Percentiles rank a stretch among this genome's conserved stretches.
phyloP scores from a whole-genome alignment of 2,797 vertebrate species.

The Eulemur rubriventer region DNA sequence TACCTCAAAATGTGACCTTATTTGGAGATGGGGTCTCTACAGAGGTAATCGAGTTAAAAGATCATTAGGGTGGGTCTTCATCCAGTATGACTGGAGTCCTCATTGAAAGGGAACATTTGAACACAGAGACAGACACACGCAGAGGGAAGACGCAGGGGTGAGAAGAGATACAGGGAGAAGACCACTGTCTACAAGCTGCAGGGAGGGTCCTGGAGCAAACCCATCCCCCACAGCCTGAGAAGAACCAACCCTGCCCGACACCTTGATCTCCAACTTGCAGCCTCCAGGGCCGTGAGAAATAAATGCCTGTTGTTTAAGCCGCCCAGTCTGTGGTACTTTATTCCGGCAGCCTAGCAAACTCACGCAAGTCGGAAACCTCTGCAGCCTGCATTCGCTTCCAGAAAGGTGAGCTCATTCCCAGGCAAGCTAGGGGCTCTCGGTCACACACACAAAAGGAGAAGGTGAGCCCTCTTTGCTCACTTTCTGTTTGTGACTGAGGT shows the following conservation, averaged over 20 bases:
- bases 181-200: fast-evolving
- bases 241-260: fast-evolving
- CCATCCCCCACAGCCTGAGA: neutral
- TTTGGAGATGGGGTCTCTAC: neutral
- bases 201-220: neutral
- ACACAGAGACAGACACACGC: fast-evolving
- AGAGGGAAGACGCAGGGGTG: neutral
- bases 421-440: neutral
- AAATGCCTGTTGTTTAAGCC: fast-evolving
- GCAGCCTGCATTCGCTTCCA: neutral
- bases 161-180: neutral
- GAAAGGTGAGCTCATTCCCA: neutral
- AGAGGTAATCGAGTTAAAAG: neutral
- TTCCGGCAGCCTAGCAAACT: fast-evolving
- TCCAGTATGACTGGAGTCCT: neutral
- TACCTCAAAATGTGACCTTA: neutral
- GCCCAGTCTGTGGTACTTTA: fast-evolving
- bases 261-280: neutral
- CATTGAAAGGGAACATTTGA: neutral
- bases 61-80: neutral
- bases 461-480: fast-evolving
- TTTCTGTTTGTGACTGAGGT: neutral
- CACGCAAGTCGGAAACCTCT: neutral
- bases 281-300: neutral
- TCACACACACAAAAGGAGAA: no score